These are phyloP conservation scores for Scolopax mira DNA, from an alignment of 2,113 vertebrate genomes.

Conservation along the genomic window DNA sequence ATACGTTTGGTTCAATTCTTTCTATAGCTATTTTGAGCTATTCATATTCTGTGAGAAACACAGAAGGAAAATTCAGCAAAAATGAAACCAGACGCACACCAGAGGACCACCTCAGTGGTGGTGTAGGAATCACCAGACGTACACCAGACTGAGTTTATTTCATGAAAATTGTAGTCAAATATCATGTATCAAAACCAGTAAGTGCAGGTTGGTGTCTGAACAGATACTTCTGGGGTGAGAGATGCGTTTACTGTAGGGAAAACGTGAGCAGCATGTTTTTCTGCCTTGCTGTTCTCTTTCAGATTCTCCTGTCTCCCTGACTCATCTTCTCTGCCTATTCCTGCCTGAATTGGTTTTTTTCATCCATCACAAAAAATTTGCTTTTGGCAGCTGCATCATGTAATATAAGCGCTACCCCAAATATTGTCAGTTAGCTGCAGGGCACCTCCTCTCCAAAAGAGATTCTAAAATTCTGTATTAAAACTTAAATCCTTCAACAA, in stretches of 20 bases:
- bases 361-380: background rate
- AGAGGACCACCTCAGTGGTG: background rate
- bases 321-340: background rate
- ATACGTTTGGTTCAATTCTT: background rate
- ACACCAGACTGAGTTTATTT: background rate
- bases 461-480: background rate
- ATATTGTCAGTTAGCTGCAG: background rate
- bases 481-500: slow-evolving; percentile 4
- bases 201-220: background rate
- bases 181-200: background rate
- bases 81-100: background rate
- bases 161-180: background rate
- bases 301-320: background rate
- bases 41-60: background rate
- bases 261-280: background rate
- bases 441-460: background rate
- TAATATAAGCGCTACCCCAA: background rate
- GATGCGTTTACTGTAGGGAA: background rate
- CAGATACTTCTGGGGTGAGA: background rate
- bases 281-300: background rate
- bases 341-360: background rate
- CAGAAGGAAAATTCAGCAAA: background rate
- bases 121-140: background rate
- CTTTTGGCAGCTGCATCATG: background rate
- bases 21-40: background rate